A percentile compares a stretch with the other conserved stretches of the same genome.
Evolutionary conservation across 2,113 vertebrate genomes (phyloP).

Genomic region (Amphiprion ocellaris): DNA sequence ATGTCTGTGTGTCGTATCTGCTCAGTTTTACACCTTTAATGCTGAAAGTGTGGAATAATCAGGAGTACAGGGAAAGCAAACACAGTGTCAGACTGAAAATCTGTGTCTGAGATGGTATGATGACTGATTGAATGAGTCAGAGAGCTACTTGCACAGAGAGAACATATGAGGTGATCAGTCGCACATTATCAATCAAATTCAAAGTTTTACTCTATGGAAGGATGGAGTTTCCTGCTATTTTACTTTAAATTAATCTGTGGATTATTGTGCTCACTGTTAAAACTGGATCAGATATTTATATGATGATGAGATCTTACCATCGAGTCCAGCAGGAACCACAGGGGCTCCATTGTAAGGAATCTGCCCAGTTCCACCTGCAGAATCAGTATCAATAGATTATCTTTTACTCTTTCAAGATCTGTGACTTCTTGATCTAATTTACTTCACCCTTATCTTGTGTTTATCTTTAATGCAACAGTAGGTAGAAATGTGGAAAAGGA

Average conservation of each 20-base stretch:
- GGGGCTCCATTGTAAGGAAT: constrained; percentile 70
- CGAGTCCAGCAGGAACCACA: constrained; percentile 65
- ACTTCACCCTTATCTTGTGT: background rate
- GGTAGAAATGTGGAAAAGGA: too few species aligned
- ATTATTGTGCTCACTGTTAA: too few species aligned
- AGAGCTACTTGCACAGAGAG: too few species aligned
- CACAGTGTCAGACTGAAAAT: too few species aligned
- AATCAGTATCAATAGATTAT: constrained; percentile 14
- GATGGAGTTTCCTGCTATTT: background rate
- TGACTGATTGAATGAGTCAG: too few species aligned
- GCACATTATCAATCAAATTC: too few species aligned
- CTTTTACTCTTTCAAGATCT: background rate
- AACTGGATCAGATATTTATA: background rate
- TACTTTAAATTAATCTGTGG: background rate
- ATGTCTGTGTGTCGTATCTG: background rate
- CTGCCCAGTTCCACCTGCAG: constrained; percentile 49
- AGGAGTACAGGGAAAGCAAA: too few species aligned
- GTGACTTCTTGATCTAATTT: background rate
- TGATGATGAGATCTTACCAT: constrained; percentile 62
- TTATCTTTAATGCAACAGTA: background rate
- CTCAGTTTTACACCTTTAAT: background rate
- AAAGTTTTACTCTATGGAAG: background rate
- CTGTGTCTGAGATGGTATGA: too few species aligned
- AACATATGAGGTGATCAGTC: too few species aligned
- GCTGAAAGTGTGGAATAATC: background rate